Base-by-base conservation (phyloP, 2,888 invertebrate genomes). In the Polydesmus complanatus region DNA sequence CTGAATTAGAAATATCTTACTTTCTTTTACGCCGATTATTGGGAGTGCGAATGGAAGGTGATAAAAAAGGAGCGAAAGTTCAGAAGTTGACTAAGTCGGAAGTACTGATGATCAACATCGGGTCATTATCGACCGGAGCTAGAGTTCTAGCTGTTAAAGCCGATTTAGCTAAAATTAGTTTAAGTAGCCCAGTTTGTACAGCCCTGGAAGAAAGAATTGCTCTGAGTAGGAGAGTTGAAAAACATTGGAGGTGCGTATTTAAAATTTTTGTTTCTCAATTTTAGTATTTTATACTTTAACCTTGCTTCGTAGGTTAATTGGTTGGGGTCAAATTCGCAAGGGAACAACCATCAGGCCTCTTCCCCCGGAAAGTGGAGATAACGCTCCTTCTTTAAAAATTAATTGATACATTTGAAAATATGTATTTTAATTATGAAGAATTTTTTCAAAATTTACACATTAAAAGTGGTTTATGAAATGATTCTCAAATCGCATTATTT, bases 141-240 rank as follows among this genome's bases (percentile, higher is more conserved):
- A 81, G 93, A 65, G 96, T 97, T 18, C 79, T 91, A 56, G 96
- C 95, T 1, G 93, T 95, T 0, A 92, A 86, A 73, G 92, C 88
- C 67, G 96, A 97, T 82, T 85, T 97, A 77, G 95, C 96, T 25
- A 98, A 97, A 78, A 95, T 98, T 67, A 86, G 89, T 56, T 81
- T 97, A 61, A 96, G 93, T 25, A 94, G 89, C 76, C 98, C 98
- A 1, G 98, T 98, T 3, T 99, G 98, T 76, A 98, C 98, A 11
- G 97, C 98, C 77, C 85, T 91, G 63, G 94, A 94, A 58, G 98
- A 99, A 75, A 99, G 98, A 75, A 97, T 98, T 69, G 98, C 98
- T n/a, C 81, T 98, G 54, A 96, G 95, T 73, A 83, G 98, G 73
- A 84, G 97, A 77, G 94, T 99, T 51, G 98, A 98, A 71, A 97